Conservation (phyloP, 2,888 invertebrate species). For the Chloromyia formosa region DNA sequence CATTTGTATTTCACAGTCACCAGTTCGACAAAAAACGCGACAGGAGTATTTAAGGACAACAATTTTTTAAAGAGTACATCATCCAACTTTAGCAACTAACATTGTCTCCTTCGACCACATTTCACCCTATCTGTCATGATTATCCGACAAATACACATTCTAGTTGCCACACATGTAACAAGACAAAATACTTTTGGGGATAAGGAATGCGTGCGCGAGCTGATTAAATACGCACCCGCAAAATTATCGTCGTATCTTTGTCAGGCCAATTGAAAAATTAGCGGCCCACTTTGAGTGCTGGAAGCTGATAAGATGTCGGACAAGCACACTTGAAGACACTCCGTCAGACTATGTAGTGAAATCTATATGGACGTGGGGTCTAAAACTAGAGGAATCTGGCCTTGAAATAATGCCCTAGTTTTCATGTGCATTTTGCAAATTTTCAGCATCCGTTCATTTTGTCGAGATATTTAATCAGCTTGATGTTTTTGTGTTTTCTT, state of each 20-base stretch:
- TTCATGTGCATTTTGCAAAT: background rate
- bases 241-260: conserved; percentile 14
- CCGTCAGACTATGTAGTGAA: background rate
- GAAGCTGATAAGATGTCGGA: conserved; percentile 15
- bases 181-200: background rate
- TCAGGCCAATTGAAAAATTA: conserved; percentile 36
- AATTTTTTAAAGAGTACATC: too few relatives aligned
- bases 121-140: too few relatives aligned
- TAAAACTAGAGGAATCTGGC: background rate
- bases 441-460: conserved; percentile 1
- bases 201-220: conserved; percentile 27
- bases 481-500: background rate
- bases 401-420: background rate
- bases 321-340: background rate
- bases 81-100: too few relatives aligned
- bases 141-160: too few relatives aligned
- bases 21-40: too few relatives aligned
- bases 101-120: too few relatives aligned
- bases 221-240: conserved; percentile 31
- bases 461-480: background rate
- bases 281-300: background rate
- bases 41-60: too few relatives aligned
- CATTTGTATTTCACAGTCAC: too few relatives aligned
- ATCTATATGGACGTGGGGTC: background rate
- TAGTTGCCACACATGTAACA: too few relatives aligned